Evolutionary conservation across 2,113 vertebrate species (phyloP).

Genomic region (Pteropus alecto): DNA sequence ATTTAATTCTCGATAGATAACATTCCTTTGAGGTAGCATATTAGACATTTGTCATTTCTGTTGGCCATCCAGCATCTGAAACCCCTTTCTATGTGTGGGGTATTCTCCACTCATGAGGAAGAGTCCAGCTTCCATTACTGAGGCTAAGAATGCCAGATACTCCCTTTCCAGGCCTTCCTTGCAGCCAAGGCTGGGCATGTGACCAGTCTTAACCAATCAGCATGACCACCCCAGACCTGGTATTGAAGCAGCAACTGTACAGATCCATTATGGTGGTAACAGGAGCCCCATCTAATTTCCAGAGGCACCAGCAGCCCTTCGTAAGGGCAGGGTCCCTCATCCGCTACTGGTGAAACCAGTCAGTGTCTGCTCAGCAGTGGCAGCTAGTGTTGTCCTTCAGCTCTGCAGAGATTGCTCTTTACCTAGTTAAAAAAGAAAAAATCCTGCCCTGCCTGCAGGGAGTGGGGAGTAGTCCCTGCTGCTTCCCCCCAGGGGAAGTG

Average conservation of each 20-base stretch:
- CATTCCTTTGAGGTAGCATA: background rate
- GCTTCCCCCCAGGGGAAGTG: background rate
- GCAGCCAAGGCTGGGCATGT: background rate
- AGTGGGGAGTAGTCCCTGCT: background rate
- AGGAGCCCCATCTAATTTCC: background rate
- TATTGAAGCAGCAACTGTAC: background rate
- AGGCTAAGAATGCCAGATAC: background rate
- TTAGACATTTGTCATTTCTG: background rate
- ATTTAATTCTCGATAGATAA: background rate
- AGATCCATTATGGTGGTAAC: background rate
- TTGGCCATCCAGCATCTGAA: background rate
- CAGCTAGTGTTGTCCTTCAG: background rate
- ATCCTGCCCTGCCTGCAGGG: background rate
- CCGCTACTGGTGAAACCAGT: background rate
- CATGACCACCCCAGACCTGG: background rate
- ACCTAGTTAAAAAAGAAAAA: background rate
- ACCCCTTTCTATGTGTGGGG: background rate
- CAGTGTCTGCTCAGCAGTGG: background rate
- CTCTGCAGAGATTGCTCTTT: background rate
- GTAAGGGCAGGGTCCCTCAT: background rate
- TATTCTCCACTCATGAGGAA: background rate
- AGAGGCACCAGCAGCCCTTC: background rate
- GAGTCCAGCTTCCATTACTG: background rate
- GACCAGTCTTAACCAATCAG: background rate
- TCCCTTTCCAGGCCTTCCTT: background rate